A percentile compares a stretch with the other conserved stretches of the same genome.
Conservation (phyloP, 1,140 invertebrate species). For the Drosophila subpulchrella region DNA sequence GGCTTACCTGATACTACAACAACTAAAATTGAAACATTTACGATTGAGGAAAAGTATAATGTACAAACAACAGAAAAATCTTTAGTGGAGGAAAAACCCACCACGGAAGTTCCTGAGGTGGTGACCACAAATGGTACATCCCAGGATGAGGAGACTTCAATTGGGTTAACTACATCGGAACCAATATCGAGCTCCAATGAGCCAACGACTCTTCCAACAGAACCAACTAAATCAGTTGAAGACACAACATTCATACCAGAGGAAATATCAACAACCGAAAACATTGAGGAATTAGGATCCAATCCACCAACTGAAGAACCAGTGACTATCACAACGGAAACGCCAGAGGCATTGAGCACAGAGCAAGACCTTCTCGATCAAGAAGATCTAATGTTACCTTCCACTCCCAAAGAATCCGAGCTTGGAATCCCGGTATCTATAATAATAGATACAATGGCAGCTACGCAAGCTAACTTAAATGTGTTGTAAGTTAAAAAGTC, state of each 20-base stretch:
- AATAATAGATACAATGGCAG: not conserved
- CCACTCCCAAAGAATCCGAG: not conserved
- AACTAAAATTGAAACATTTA: not conserved
- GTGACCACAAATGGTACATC: not conserved
- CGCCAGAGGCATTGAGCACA: not conserved
- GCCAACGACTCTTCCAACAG: not conserved
- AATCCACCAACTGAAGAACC: not conserved
- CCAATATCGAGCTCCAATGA: not conserved
- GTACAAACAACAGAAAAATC: not conserved
- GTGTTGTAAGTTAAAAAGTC: constrained; percentile 9
- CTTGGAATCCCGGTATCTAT: constrained; percentile 10
- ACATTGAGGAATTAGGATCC: not conserved
- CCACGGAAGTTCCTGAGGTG: not conserved
- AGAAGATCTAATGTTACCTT: not conserved
- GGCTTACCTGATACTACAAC: not conserved
- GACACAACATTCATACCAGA: not conserved
- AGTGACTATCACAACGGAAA: not conserved
- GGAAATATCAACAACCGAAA: not conserved
- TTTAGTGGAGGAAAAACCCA: not conserved
- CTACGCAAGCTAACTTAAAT: constrained; percentile 10
- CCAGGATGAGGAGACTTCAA: not conserved
- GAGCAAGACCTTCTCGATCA: not conserved
- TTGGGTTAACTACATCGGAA: not conserved
- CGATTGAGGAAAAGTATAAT: not conserved
- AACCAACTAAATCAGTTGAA: not conserved